These are phyloP conservation scores for Neodiprion lecontei DNA, from an alignment of 1,140 invertebrate species.

Conservation along the genomic window DNA sequence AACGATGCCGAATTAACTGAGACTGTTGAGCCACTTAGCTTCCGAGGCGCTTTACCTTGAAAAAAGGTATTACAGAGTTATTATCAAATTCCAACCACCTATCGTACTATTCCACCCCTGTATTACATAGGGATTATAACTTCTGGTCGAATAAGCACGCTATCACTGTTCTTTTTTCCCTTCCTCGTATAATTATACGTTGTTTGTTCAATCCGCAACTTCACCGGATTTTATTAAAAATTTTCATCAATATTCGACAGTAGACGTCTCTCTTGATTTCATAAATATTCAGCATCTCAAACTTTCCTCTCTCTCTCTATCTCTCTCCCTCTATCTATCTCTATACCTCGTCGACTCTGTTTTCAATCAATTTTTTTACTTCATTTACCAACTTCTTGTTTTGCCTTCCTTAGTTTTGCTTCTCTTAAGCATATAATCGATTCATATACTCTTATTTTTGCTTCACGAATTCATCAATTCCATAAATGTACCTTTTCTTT, in stretches of 20 bases:
- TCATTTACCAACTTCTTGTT: background rate
- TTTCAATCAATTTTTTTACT: background rate
- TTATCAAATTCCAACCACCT: too few relatives aligned
- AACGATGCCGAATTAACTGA: too few relatives aligned
- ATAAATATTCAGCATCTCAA: background rate
- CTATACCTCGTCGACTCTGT: background rate
- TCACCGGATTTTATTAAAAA: background rate
- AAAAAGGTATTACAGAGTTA: too few relatives aligned
- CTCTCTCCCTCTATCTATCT: too few relatives aligned
- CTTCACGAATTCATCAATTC: too few relatives aligned
- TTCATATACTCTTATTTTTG: too few relatives aligned
- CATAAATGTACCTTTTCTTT: too few relatives aligned
- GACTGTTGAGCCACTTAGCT: too few relatives aligned
- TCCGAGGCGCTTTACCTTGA: too few relatives aligned
- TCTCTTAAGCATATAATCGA: too few relatives aligned
- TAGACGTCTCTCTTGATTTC: background rate
- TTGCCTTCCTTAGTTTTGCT: background rate
- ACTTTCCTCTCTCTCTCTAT: background rate
- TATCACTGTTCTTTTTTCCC: background rate
- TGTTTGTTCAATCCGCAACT: background rate
- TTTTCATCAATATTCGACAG: background rate
- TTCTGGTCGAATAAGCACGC: background rate
- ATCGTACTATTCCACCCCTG: background rate
- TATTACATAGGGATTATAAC: background rate
- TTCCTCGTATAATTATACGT: background rate